A percentile compares a stretch with the other conserved stretches of the same genome.
phyloP scores from a whole-genome alignment of 2,797 vertebrate genomes.

The Chaunax sp. region DNA sequence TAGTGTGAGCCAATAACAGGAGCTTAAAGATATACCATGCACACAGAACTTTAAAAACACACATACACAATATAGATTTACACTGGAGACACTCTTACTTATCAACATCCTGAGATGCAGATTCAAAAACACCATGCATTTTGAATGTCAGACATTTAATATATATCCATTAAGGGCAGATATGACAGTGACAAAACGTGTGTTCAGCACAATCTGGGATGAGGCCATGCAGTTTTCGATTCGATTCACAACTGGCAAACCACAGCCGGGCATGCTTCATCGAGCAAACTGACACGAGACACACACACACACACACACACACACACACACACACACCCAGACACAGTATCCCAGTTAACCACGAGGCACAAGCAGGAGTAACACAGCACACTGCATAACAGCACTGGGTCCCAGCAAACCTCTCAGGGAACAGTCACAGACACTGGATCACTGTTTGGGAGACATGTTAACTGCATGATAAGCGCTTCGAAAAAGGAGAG shows the following conservation, averaged over 20 bases:
- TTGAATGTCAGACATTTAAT: slow-evolving; percentile 25
- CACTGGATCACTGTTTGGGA: slow-evolving; percentile 15
- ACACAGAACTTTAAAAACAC: slow-evolving; percentile 10
- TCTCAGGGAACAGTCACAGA: slow-evolving; percentile 59
- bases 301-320: slow-evolving; percentile 53
- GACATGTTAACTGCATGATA: slow-evolving; percentile 20
- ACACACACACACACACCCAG: slow-evolving; percentile 49
- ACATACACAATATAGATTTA: slow-evolving; percentile 29
- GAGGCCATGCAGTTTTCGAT: slow-evolving; percentile 67
- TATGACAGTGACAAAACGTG: slow-evolving; percentile 36
- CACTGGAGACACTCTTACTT: slow-evolving; percentile 23
- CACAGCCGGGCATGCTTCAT: slow-evolving; percentile 67
- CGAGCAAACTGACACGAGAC: slow-evolving; percentile 51
- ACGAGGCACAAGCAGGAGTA: slow-evolving; percentile 56
- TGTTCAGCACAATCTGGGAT: slow-evolving; percentile 37
- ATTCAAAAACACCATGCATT: slow-evolving; percentile 58
- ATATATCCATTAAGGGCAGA: slow-evolving; percentile 31
- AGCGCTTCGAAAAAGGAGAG: slow-evolving; percentile 8
- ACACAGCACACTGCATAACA: slow-evolving; percentile 66
- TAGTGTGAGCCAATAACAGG: slow-evolving; percentile 45
- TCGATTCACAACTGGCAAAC: slow-evolving; percentile 57
- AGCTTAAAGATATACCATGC: slow-evolving; percentile 14
- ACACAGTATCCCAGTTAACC: slow-evolving; percentile 40
- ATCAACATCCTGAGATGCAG: slow-evolving; percentile 3
- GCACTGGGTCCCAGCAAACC: slow-evolving; percentile 80